These are phyloP conservation scores for Microtus ochrogaster DNA, from an alignment of 2,113 vertebrate genomes.

Conservation along the genomic window DNA sequence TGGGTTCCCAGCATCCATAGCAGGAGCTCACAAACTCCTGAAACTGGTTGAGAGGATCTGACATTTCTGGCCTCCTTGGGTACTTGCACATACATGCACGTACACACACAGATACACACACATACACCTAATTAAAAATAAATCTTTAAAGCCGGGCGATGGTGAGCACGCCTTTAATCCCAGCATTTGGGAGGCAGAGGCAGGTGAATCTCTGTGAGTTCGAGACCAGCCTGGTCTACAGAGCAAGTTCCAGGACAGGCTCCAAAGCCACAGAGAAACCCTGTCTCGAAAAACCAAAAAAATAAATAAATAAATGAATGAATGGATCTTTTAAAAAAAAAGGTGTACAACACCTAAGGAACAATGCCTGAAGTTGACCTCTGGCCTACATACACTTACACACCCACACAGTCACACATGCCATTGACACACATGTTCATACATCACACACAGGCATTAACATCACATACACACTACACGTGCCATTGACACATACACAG, in stretches of 20 bases:
- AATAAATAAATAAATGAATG: too few species aligned
- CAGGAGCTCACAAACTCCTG: not conserved
- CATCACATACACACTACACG: not conserved
- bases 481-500: not conserved
- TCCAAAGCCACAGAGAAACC: too few species aligned
- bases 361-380: not conserved
- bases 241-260: too few species aligned
- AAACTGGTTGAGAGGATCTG: not conserved
- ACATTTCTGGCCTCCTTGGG: not conserved
- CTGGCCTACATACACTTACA: not conserved
- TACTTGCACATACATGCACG: too few species aligned
- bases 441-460: not conserved
- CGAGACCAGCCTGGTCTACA: too few species aligned
- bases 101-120: not conserved
- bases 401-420: not conserved
- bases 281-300: too few species aligned
- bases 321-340: too few species aligned
- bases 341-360: not conserved
- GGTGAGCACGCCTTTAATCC: too few species aligned
- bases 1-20: not conserved
- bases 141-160: not conserved
- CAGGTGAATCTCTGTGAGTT: too few species aligned
- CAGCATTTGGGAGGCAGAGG: too few species aligned
- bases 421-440: not conserved
- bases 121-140: not conserved